These are phyloP conservation scores for Diogma glabrata DNA, from an alignment of 2,888 invertebrate species.

Conservation along the genomic window DNA sequence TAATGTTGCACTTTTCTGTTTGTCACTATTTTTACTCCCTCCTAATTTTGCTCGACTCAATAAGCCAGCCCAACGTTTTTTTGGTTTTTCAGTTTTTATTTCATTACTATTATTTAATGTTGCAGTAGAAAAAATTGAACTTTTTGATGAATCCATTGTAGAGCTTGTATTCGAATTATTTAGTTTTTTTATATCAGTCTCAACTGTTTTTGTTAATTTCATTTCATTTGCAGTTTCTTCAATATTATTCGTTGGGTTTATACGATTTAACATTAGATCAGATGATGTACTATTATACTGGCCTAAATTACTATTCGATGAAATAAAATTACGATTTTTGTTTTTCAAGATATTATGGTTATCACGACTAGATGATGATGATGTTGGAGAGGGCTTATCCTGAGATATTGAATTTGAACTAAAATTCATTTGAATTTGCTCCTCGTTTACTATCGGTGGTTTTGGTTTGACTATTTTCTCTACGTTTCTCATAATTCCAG, in stretches of 20 bases:
- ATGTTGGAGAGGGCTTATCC: not conserved
- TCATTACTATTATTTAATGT: slow-evolving; percentile 31
- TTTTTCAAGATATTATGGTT: no score
- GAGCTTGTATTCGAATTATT: slow-evolving; percentile 9
- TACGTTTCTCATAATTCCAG: slow-evolving; percentile 44
- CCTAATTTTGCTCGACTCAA: slow-evolving; percentile 35
- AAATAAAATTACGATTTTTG: not conserved
- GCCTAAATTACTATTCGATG: not conserved
- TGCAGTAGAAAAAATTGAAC: slow-evolving; percentile 22
- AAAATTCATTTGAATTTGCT: slow-evolving; percentile 5
- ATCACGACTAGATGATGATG: slow-evolving; percentile 4
- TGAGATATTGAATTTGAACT: slow-evolving; percentile 3
- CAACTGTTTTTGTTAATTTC: not conserved
- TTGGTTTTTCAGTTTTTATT: slow-evolving; percentile 46
- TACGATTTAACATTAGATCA: no score
- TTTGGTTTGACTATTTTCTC: slow-evolving; percentile 22
- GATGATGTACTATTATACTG: not conserved
- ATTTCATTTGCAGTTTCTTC: not conserved
- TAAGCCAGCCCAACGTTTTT: slow-evolving; percentile 52
- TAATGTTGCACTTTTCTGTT: slow-evolving; percentile 54
- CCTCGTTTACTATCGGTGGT: slow-evolving; percentile 11
- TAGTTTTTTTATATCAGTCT: not conserved
- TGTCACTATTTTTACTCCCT: slow-evolving; percentile 43
- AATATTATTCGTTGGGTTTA: not conserved
- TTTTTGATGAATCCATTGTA: not conserved